Evolutionary conservation across 1,140 invertebrate genomes (phyloP), one percentile per base, ranked within the genome.

Genomic region (Drosophila mojavensis): DNA sequence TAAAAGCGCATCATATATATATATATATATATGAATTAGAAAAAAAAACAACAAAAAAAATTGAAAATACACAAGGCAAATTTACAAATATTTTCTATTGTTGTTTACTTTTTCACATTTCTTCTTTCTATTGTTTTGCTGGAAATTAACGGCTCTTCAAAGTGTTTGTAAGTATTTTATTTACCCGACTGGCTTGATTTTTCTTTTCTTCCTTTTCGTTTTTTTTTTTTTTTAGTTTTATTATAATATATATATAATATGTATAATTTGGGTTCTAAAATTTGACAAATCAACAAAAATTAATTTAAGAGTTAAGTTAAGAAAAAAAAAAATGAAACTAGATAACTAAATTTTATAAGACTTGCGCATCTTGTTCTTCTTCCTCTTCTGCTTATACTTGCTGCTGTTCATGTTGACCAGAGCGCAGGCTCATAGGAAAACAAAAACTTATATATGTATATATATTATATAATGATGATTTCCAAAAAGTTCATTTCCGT

Each of bases 241-340:
- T 61, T 55, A 55, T 73, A 61, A 61, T 68, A 60, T 60, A 50
- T 69, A 36, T 47, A 33, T 45, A 20, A 20, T 43, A 45, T 45
- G 39, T 61, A 39, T 24, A 41, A 30, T 74, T 68, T 41, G 17
- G 41, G 13, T 9, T 56, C 55, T 66, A 60, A 45, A 59, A 54
- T 39, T 69, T 62, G 51, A 74, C 43, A 74, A 69, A 50, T 69
- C 58, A 69, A 74, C 65, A 74, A 74, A 48, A 69, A 51, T 60
- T 61, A 65, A 60, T 51, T 36, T 65, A 56, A 62, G 3, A 39
- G 55, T 62, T 69, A 56, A 62, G 20, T 61, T 58, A 66, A 60
- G 43, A 45, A 61, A 48, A 74, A 55, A 60, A 54, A 47, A 39
- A 9, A 33, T 51, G 9, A 54, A 54, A 56, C 24, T 51, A 53